phyloP scores from a whole-genome alignment of 2,113 vertebrate genomes.

The Machaerirhynchus nigripectus region DNA sequence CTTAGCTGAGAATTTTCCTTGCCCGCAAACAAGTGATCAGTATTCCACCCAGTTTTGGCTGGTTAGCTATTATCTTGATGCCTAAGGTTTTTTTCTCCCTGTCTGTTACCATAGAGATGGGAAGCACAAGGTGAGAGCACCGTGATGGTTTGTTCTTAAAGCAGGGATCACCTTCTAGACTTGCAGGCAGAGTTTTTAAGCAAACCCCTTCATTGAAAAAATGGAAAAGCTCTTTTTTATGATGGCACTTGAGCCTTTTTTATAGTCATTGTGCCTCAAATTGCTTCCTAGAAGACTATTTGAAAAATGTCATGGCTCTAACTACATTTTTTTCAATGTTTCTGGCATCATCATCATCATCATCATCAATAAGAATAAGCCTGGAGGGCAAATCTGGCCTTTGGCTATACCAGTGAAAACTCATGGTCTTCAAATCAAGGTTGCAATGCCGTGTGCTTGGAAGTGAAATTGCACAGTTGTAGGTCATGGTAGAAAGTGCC shows the following conservation, averaged over 20 bases:
- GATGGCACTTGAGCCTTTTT: not conserved
- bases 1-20: not conserved
- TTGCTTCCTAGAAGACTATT: not conserved
- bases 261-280: not conserved
- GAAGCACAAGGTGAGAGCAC: not conserved
- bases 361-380: not conserved
- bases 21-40: not conserved
- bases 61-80: not conserved
- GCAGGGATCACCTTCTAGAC: not conserved
- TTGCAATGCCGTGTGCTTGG: accelerated
- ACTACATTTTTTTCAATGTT: not conserved
- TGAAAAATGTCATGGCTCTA: not conserved
- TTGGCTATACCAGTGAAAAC: not conserved
- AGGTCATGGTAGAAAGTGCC: not conserved
- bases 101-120: not conserved
- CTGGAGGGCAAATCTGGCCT: not conserved
- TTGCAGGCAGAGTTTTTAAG: not conserved
- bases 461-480: not conserved
- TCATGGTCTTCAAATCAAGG: not conserved
- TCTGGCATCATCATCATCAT: not conserved
- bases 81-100: accelerated
- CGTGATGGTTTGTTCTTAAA: not conserved
- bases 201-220: not conserved
- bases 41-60: not conserved
- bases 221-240: not conserved